Conservation (phyloP, 2,797 vertebrate genomes). For the Tachyglossus aculeatus region DNA sequence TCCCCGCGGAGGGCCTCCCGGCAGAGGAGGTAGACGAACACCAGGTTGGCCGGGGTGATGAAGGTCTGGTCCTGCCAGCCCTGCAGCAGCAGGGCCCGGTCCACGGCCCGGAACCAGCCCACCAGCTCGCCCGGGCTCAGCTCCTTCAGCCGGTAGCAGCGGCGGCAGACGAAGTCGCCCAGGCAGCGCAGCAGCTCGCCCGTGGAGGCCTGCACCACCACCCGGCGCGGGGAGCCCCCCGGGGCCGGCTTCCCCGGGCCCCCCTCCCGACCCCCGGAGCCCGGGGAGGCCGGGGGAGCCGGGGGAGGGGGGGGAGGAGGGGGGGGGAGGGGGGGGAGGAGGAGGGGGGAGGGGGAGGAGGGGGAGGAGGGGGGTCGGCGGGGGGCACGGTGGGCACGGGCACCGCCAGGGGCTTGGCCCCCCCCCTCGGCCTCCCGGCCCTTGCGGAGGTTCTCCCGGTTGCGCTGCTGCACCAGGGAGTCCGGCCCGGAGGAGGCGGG, state of each 20-base stretch:
- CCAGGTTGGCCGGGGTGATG: constrained; percentile 95
- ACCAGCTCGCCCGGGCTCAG: constrained; percentile 88
- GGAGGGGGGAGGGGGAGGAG: constrained; percentile 65
- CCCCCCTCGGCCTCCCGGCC: constrained; percentile 66
- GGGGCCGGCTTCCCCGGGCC: constrained; percentile 74
- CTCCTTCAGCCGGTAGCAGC: constrained; percentile 90
- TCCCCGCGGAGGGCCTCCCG: constrained; percentile 84
- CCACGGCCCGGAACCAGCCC: constrained; percentile 94
- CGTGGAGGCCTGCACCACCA: constrained; percentile 94
- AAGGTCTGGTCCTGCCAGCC: constrained; percentile 99
- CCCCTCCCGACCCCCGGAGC: constrained; percentile 60
- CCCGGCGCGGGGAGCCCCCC: constrained; percentile 82
- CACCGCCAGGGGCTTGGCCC: constrained; percentile 78
- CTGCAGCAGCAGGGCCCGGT: constrained; percentile 93
- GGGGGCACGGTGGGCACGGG: constrained; percentile 72
- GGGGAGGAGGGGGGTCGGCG: constrained; percentile 52
- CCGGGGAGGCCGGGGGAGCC: constrained; percentile 69
- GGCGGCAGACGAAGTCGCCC: constrained; percentile 92
- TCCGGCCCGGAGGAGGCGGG: constrained; percentile 76
- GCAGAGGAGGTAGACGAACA: constrained; percentile 96
- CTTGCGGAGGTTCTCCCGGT: constrained; percentile 81
- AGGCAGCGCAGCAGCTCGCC: constrained; percentile 94
- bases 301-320: constrained; percentile 77
- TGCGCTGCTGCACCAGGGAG: constrained; percentile 77
- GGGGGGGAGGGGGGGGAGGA: constrained; percentile 75